Base-by-base conservation (phyloP, 2,888 invertebrate species). In the Aleiodes alternator region DNA sequence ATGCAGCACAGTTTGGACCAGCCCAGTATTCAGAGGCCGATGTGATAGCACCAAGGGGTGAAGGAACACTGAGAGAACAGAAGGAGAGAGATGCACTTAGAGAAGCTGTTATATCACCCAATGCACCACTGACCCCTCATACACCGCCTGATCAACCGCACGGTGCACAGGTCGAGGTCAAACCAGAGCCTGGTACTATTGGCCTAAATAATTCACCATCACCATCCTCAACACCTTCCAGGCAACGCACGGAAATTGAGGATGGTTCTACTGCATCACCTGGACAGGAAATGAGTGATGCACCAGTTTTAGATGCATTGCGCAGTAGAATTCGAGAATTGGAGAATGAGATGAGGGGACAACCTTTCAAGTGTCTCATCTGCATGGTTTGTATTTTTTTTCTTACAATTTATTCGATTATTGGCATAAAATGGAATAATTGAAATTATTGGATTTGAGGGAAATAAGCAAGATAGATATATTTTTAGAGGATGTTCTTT, bases 11-110 rank as follows among this genome's bases (percentile, higher is more conserved):
- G 61, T 98, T 95, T 84, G 98, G 97, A 0, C 94, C 95, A 0
- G 92, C 96, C 0, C 97, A 98, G 88, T 98, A 97, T 89, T 95
- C 95, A 0, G 95, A 96, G 87, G 92, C 91, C 14, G 95, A 96
- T 87, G 91, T 94, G 76, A 91, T 94, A 57, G 87, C 92, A 50
- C 88, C 90, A 34, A 90, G 91, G 31, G 90, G 91, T 23, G 92
- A 91, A 38, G 89, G 90, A 11, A 84, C 87, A 31, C 86, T 87
- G 3, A 82, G 88, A 75, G 91, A 91, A 74, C 92, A 93, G 82
- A 92, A 92, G 73, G 92, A 92, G 82, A 89, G 91, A 78, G 90
- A 91, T 72, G 92, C 92, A 4, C 88, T 92, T 11, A 86, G 92
- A 12, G 92, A 92, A 85, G 92, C 92, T 12, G 91, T 92, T 59